Base-by-base conservation (phyloP, 2,113 vertebrate genomes). In the Brachionichthys hirsutus region DNA sequence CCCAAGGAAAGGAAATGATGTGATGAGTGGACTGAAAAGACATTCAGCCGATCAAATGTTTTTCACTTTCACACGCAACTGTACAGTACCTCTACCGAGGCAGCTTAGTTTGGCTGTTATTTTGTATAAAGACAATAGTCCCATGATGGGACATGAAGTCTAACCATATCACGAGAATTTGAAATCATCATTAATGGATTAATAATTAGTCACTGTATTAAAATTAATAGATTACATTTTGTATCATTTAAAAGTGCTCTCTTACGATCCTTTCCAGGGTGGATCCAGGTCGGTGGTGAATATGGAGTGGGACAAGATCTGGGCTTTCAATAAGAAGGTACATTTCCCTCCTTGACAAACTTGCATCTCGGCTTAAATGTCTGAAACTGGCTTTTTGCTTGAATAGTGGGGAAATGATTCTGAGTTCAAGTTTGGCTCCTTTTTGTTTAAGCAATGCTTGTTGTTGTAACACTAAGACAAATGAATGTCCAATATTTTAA, bases 301-400 rank as follows among this genome's bases (percentile, higher is more conserved):
- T 85, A 99, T 99, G 97, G 97, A 99, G 75, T 99, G 97, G 97
- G 97, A 99, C 91, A 99, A 99, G 92, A 97, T 99, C 85, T 99
- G 97, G 97, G 87, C 97, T 2, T 99, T 99, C 81, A 99, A 99
- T 82, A 99, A 98, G 87, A 99, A 98, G 96, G 97, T 98, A 92
- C 15, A 13, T n/a, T 16, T 70, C 43, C 24, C 17, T 20, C 3
- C n/a, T 13, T 16, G 41, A 6, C 47, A 12, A 14, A 55, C 6
- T 10, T 9, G 18, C 2, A 47, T 30, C 0, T 12, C 22, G 9
- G 22, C 38, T 19, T n/a, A 22, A 24, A 14, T 50, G n/a, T 54
- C n/a, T 60, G 44, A 38, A 49, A 19, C 54, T n/a, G 40, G 41
- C 36, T 13, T 14, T 53, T 6, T 7, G 22, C 16, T 43, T n/a